Evolutionary conservation across 2,797 vertebrate genomes (phyloP), one percentile per base, ranked within the genome.

Genomic region (Borostomias antarcticus): DNA sequence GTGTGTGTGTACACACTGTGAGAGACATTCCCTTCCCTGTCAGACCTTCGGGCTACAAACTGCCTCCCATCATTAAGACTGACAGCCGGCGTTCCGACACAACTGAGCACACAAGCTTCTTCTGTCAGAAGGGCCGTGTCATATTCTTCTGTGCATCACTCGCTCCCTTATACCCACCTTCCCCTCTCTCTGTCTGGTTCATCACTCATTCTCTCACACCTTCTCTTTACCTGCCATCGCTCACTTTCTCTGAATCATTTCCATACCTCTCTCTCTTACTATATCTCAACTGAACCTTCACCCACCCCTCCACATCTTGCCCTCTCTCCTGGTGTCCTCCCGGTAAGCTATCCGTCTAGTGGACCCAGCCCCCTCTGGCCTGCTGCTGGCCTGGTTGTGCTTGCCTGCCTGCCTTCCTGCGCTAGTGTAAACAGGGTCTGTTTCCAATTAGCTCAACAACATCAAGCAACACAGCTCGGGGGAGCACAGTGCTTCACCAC

Each of bases 61-160:
- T 59, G 65, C 58, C 54, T 65, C 70, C 58, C 74, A 64, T 57
- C 13, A 25, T 52, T 68, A 47, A 68, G 66, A 75, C 71, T 68
- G 80, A 86, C 78, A 78, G 79, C 57, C 28, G 74, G 74, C 75
- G 70, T 43, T 68, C 71, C 62, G 64, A 69, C 78, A 56, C 62
- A 65, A 70, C 62, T 66, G 29, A 75, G 73, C 73, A 70, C 40
- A 66, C 56, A 74, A 74, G 78, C 67, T 75, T 33, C 61, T 63
- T 81, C 78, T 60, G 70, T 81, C 78, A 73, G 67, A 65, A 66
- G 62, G 69, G 40, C 57, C 40, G 58, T 69, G 73, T 75, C 73
- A 73, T 62, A 69, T 54, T 73, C 67, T 65, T 75, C 54, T 57
- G 66, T 15, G 72, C 64, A 69, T 43, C 25, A 37, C 52, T 23